Conservation (phyloP, 2,797 vertebrate genomes). For the Schizothorax lantsangensis region DNA sequence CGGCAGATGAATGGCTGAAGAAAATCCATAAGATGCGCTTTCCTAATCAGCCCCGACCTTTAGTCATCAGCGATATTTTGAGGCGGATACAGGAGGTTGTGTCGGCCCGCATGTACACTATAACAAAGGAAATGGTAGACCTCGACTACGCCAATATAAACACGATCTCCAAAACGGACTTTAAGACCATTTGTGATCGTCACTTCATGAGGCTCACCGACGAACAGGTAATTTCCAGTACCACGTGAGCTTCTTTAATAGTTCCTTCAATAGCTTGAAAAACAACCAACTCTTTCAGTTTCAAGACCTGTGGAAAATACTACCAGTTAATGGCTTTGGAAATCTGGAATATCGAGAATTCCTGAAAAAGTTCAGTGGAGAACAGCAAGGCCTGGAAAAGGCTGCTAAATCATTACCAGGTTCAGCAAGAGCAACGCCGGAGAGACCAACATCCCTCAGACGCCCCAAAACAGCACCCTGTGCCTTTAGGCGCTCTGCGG, state of each 20-base stretch:
- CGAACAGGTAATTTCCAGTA: slow-evolving; percentile 72
- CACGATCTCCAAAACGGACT: slow-evolving; percentile 70
- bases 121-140: slow-evolving; percentile 71
- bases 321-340: slow-evolving; percentile 69
- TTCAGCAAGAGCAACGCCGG: background rate
- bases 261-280: background rate
- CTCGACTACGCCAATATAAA: slow-evolving; percentile 66
- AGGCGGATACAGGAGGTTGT: slow-evolving; percentile 66
- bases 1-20: slow-evolving; percentile 68
- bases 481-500: slow-evolving; percentile 29
- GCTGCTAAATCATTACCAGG: slow-evolving; percentile 36
- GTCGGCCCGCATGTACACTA: slow-evolving; percentile 62
- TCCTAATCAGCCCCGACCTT: slow-evolving; percentile 54
- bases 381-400: background rate
- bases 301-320: slow-evolving; percentile 75
- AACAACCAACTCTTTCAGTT: slow-evolving; percentile 66
- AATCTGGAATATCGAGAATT: slow-evolving; percentile 72
- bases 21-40: slow-evolving; percentile 67
- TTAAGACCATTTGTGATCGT: slow-evolving; percentile 71
- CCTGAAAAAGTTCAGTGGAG: slow-evolving; percentile 69
- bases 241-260: background rate
- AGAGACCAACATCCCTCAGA: slow-evolving; percentile 25
- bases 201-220: slow-evolving; percentile 75
- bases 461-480: slow-evolving; percentile 58
- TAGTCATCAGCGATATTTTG: slow-evolving; percentile 67